phyloP scores from a whole-genome alignment of 2,113 vertebrate species.

The Rynchops niger region DNA sequence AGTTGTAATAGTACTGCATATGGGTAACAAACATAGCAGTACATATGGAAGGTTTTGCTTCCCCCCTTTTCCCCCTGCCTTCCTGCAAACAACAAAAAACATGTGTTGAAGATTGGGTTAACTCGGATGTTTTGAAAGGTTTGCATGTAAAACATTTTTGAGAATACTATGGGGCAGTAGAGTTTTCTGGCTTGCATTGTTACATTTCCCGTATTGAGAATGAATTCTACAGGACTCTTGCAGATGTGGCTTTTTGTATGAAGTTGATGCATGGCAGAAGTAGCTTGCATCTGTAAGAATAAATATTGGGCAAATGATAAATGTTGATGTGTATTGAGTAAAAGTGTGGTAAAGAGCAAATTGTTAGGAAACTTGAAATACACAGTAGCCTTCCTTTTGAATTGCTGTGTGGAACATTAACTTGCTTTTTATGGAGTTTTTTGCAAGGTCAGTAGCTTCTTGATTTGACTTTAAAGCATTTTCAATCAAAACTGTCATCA shows the following conservation, averaged over 20 bases:
- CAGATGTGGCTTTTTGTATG: background rate
- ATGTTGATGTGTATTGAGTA: background rate
- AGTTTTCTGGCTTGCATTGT: background rate
- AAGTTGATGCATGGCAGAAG: background rate
- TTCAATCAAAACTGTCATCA: background rate
- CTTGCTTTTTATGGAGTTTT: background rate
- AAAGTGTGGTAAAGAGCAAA: background rate
- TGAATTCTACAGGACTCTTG: background rate
- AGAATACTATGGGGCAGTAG: background rate
- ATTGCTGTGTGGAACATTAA: background rate
- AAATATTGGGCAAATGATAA: background rate
- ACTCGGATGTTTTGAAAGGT: background rate
- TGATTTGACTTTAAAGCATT: background rate
- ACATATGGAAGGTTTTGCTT: background rate
- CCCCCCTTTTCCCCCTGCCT: too few relatives aligned
- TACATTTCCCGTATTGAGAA: background rate
- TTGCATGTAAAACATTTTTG: background rate
- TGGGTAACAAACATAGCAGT: background rate
- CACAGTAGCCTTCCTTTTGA: background rate
- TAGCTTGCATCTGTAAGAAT: background rate
- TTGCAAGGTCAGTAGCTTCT: background rate
- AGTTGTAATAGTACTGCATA: background rate
- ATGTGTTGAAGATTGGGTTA: background rate
- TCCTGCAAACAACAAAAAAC: background rate
- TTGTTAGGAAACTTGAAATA: background rate